phyloP scores from a whole-genome alignment of 2,797 vertebrate species.

The Rhabdophis nuchalis region DNA sequence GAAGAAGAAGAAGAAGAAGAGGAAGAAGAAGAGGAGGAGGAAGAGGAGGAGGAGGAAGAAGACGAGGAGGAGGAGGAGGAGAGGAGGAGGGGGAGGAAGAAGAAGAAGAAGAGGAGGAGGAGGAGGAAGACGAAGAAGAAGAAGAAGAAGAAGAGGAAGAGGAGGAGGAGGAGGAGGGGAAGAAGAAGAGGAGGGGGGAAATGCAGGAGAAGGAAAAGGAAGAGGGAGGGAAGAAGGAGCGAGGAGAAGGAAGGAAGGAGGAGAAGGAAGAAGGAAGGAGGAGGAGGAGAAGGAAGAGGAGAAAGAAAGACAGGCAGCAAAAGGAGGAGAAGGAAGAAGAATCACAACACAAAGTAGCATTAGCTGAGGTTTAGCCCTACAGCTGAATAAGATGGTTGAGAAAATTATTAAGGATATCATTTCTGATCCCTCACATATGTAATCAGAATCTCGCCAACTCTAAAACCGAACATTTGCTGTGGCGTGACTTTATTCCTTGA shows the following conservation, averaged over 20 bases:
- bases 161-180: too few relatives aligned
- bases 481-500: not conserved
- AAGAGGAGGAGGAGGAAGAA: too few relatives aligned
- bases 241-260: too few relatives aligned
- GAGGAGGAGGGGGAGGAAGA: fast-evolving
- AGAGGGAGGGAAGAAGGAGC: too few relatives aligned
- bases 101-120: fast-evolving
- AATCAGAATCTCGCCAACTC: not conserved
- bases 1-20: not conserved
- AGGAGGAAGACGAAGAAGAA: fast-evolving
- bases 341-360: not conserved
- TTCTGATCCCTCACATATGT: not conserved
- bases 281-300: not conserved
- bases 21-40: too few relatives aligned
- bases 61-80: too few relatives aligned
- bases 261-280: too few relatives aligned
- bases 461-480: not conserved
- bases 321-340: not conserved
- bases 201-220: not conserved
- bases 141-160: too few relatives aligned
- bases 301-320: not conserved
- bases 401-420: not conserved
- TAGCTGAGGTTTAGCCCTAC: not conserved
- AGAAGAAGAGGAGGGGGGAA: too few relatives aligned
- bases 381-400: not conserved